Base-by-base conservation (phyloP, 1,140 invertebrate species). In the Penaeus japonicus region DNA sequence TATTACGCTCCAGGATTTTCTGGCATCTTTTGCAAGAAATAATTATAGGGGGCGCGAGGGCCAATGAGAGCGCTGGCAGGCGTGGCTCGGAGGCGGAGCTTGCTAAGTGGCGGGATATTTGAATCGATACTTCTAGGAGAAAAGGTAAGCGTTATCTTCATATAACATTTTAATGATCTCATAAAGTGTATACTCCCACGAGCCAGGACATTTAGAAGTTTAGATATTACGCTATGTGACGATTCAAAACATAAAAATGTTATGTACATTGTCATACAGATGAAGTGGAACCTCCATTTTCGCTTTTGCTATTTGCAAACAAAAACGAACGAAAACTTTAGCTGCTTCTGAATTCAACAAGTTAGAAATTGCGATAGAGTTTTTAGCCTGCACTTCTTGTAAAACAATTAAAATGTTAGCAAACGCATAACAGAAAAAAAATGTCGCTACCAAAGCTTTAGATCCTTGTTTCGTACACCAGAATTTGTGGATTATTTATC, bases 141-240 rank as follows among this genome's bases (percentile, higher is more conserved):
- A 75, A 77, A 83, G 86, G 80, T 83, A 88, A 84, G 80, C 47
- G 80, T 87, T 87, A 87, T 77, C 86, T 88, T 84, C 80, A 78
- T 78, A 88, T 88, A 88, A 77, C 70, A 88, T 84, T 84, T 88
- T 88, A 88, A 88, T 83, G 80, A 88, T 88, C 86, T 78, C 80
- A 35, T 59, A 78, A 84, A 88, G 53, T 77, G 81, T 83, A 77
- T 59, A 78, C 53, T 77, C 81, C 86, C 80, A 82, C 54, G 73
- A 75, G 65, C 80, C 80, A 32, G 81, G 86, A 88, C 86, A 83
- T 88, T 84, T 88, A 88, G 86, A 84, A 88, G 65, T 88, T 84
- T 88, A 83, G 80, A 83, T 84, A 88, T 88, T 83, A 83, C 73
- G 54, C 24, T 55, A 27, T 30, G 86, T 82, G 80, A 62, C 81